Base-by-base conservation (phyloP, 1,140 invertebrate species). In the Bombus huntii region DNA sequence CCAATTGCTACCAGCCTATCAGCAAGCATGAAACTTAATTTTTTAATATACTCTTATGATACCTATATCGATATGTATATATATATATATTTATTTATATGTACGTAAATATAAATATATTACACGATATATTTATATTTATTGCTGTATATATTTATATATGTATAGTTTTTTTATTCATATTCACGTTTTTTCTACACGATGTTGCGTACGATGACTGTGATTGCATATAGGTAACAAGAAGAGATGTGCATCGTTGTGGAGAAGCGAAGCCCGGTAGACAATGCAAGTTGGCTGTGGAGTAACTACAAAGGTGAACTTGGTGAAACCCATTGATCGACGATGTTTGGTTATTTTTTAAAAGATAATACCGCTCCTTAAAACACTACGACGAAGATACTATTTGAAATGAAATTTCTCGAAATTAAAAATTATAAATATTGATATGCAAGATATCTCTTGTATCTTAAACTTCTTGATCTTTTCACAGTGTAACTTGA, bases 1-100 rank as follows among this genome's bases (percentile, higher is more conserved):
- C 93, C 92, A 87, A 93, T 87, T 90, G 93, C 92, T 92, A 92
- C 89, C 91, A 93, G 92, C 90, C 92, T 92, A 93, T 94, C 92
- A 93, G 92, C 93, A 94, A 93, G 94, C 93, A 94, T 94, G 93
- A 76, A 76, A 92, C 74, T 89, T 89, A 90, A 87, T 87, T 91
- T 90, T 91, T 91, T 82, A 62, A 89, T 83, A 90, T 86, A 86
- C 71, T 82, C 79, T 81, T 86, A 65, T 62, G 77, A 88, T 66
- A 83, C 85, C 74, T 88, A 88, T 88, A 86, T 88, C 74, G 65
- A 88, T 82, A 85, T 59, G 31, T 81, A 74, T 68, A 85, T 59
- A 39, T 81, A 68, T 68, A 68, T 68, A 10, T 37, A 37, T 34
- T 8, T 68, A 68, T 68, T 9, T 68, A 34, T 37, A 37, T 22